Base-by-base conservation (phyloP, 2,888 invertebrate species). In the Leucophora obtusa region DNA sequence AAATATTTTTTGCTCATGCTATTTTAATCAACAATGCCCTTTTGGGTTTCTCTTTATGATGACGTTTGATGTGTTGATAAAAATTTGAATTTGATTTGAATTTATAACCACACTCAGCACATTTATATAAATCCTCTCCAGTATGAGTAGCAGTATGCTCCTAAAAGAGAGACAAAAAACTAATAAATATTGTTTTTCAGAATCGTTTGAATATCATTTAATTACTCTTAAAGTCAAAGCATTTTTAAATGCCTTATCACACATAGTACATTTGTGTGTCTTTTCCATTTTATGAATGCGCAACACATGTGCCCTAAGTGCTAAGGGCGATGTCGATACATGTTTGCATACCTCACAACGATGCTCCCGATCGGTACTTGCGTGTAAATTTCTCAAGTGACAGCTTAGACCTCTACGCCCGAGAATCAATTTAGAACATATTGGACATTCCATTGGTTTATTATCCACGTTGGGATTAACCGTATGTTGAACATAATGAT, bases 211-310 rank as follows among this genome's bases (percentile, higher is more conserved):
- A 28, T 6, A 38, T 38, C 14, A 11, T 38, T 38, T 38, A 79
- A 79, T 68, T 84, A 89, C 89, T 80, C 87, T 84, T 17, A 89
- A 82, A 80, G 87, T 88, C 76, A 89, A 86, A 1, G 87, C 85
- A 1, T 89, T 84, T 69, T 89, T 90, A 70, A 90, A 90, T 8
- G 88, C 89, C 82, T 90, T 90, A 6, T 89, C 87, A 63, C 90
- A 90, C 86, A 89, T 87, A 24, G 86, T 87, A 68, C 90, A 90
- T 59, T 88, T 86, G 78, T 87, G 88, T 79, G 86, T 87, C 11
- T 89, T 83, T 69, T 87, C 87, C 66, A 88, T 87, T 35, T 87
- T 86, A 77, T 90, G 90, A 72, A 89, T 88, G 66, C 89, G 71
- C 88, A 87, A 58, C 87, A 87, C n/a, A 89, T 87, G 79, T 90